A percentile compares a stretch with the other conserved stretches of the same genome.
Evolutionary conservation across 2,888 invertebrate species (phyloP).

Genomic region (Anticlea derivata): DNA sequence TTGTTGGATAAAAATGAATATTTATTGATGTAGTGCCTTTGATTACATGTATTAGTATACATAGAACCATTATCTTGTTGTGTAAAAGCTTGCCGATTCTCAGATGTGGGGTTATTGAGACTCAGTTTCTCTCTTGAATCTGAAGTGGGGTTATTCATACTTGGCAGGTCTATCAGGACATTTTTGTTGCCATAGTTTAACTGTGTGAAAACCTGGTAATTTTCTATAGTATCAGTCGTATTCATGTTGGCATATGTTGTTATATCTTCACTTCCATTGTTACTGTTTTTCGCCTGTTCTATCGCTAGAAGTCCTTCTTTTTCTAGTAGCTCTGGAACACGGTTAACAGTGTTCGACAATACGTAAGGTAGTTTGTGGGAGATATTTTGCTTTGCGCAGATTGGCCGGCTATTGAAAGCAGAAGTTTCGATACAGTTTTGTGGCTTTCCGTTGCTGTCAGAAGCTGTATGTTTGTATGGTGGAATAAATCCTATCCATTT

Average conservation of each 20-base stretch:
- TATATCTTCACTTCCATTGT: too few species aligned
- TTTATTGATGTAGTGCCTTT: constrained; percentile 42
- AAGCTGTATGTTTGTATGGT: constrained; percentile 6
- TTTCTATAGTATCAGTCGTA: background rate
- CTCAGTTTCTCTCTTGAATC: background rate
- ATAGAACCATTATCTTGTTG: background rate
- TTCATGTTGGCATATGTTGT: too few species aligned
- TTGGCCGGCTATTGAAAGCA: background rate
- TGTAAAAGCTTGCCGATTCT: background rate
- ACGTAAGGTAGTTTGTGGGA: background rate
- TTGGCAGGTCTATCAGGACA: background rate
- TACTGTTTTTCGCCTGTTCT: background rate
- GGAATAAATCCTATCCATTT: constrained; percentile 6
- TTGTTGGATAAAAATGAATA: constrained; percentile 54
- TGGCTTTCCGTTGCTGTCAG: background rate
- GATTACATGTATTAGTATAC: background rate
- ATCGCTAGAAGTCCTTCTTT: background rate
- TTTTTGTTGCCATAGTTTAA: background rate
- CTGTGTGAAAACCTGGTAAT: background rate
- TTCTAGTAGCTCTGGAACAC: background rate
- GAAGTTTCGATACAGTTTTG: background rate
- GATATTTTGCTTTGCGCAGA: background rate
- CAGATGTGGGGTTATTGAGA: too few species aligned
- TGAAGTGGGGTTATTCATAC: background rate
- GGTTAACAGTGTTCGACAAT: background rate